Evolutionary conservation across 2,797 vertebrate species (phyloP), one percentile per base, ranked within the genome.

Genomic region (Platalea minor): DNA sequence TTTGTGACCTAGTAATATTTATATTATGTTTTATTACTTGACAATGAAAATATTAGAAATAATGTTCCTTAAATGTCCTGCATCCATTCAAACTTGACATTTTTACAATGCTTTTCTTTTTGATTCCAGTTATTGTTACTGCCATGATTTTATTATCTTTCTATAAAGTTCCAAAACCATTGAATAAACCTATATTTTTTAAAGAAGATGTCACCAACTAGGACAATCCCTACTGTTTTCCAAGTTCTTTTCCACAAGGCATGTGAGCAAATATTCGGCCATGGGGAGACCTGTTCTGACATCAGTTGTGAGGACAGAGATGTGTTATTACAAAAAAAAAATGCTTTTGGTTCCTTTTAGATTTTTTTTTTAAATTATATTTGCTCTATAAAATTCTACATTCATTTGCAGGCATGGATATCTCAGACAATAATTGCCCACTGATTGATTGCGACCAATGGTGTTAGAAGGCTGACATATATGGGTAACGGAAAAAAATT

Each of bases 41-140:
- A 74, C 46, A 94, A 73, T 43, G 9, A 81, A 95, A 89, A 89
- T 76, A 79, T 59, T 92, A 77, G 53, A 85, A 93, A 91, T 90
- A 85, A 50, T 39, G 14, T 54, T 82, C 24, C 46, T 76, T 88
- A 79, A 85, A 85, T 79, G n/a, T 31, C 45, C 51, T 78, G 10
- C 7, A 50, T 86, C 43, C 48, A 68, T 79, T 91, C 33, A 91
- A 64, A 73, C 33, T 54, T 91, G 54, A 77, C 25, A 76, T 91
- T 91, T 84, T 77, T 63, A 54, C 35, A 79, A 13, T 56, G 16
- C 7, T 90, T 88, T 84, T 86, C 48, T 60, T 85, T 93, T 50
- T 74, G 0, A 53, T 73, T 92, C 9, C 13, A 51, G 20, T 56
- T 75, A 80, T 77, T 83, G 50, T 35, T 72, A 53, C 21, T 93